phyloP scores from a whole-genome alignment of 2,888 invertebrate genomes.

The Camponotus fellah region DNA sequence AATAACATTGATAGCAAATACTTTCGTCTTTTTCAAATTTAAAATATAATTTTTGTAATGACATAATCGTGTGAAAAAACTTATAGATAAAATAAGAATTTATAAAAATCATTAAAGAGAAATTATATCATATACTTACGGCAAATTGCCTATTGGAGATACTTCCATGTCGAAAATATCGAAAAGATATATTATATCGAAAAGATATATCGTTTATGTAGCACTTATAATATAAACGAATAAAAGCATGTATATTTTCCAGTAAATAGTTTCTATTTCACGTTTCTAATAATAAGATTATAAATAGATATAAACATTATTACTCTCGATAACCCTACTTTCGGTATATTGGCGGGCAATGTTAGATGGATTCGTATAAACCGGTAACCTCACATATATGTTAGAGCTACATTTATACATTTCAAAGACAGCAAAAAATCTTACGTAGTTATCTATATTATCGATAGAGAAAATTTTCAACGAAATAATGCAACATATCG shows the following conservation, averaged over 20 bases:
- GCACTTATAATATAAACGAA: not conserved
- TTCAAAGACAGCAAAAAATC: not conserved
- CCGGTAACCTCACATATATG: not conserved
- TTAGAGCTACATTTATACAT: not conserved
- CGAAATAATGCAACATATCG: not conserved
- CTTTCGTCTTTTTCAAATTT: not conserved
- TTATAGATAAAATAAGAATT: not conserved
- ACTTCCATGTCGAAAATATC: conserved; percentile 74
- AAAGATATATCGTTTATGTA: not conserved
- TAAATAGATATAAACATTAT: not conserved
- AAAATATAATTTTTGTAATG: not conserved
- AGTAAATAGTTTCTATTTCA: conserved; percentile 6
- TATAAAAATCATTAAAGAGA: not conserved
- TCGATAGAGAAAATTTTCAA: not conserved
- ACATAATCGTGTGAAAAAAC: not conserved
- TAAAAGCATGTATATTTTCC: not conserved
- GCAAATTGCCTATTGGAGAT: conserved; percentile 78
- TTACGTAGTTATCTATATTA: not conserved
- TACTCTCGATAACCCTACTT: conserved; percentile 57
- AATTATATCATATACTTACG: conserved; percentile 74
- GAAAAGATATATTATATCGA: conserved; percentile 1
- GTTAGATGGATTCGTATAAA: not conserved
- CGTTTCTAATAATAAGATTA: not conserved
- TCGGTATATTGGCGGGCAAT: not conserved
- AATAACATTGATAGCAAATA: not conserved